These are phyloP conservation scores for Rhizoglyphus robini DNA, from an alignment of 1,140 invertebrate genomes.

Conservation along the genomic window DNA sequence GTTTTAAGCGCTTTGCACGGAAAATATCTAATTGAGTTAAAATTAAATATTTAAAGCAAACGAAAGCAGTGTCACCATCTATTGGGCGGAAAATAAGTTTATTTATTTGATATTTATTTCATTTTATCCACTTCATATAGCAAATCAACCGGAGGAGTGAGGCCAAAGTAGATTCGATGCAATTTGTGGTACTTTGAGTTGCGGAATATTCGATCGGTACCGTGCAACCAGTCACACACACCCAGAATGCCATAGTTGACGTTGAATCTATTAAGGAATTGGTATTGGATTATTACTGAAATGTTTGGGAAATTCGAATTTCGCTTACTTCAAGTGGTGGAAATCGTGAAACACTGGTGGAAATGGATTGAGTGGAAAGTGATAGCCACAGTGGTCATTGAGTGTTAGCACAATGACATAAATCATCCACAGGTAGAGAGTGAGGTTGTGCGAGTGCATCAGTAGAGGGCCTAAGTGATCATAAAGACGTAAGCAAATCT, in stretches of 20 bases:
- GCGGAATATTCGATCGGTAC: slow-evolving; percentile 24
- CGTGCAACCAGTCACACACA: slow-evolving; percentile 25
- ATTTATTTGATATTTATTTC: too few species aligned
- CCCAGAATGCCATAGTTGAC: slow-evolving; percentile 25
- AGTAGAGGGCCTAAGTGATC: slow-evolving; percentile 63
- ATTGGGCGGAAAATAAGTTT: too few species aligned
- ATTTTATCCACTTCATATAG: not conserved
- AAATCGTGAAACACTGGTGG: slow-evolving; percentile 77
- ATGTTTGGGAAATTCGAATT: slow-evolving; percentile 11
- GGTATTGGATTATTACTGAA: slow-evolving; percentile 10
- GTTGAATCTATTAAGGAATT: slow-evolving; percentile 22
- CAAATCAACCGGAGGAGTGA: slow-evolving; percentile 6
- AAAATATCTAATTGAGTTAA: too few species aligned
- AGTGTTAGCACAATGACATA: slow-evolving; percentile 61
- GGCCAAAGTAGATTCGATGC: slow-evolving; percentile 15
- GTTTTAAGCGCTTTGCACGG: too few species aligned
- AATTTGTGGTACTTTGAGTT: slow-evolving; percentile 19
- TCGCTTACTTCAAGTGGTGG: slow-evolving; percentile 64
- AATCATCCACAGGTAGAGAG: slow-evolving; percentile 65
- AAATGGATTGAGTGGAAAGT: slow-evolving; percentile 63
- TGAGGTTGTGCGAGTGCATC: slow-evolving; percentile 62
- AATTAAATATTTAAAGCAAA: too few species aligned
- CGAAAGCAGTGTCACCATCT: too few species aligned
- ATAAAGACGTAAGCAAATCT: not conserved
- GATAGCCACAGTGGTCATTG: slow-evolving; percentile 71